Base-by-base conservation (phyloP, 2,888 invertebrate species). In the Cotesia congregata region DNA sequence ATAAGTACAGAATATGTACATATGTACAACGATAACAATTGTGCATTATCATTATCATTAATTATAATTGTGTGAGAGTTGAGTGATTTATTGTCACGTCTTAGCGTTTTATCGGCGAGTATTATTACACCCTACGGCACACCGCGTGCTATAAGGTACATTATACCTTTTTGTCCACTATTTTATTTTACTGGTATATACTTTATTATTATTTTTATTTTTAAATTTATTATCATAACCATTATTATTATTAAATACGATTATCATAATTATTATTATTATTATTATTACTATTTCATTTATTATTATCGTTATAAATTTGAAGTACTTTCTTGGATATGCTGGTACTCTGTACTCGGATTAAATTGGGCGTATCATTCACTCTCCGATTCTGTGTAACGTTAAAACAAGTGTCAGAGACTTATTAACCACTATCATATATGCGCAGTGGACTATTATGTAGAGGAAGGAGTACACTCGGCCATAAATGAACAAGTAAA, bases 1-100 rank as follows among this genome's bases (percentile, higher is more conserved):
- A 88, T 89, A 89, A 88, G 88, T 89, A 89, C 88, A 85, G 86
- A 86, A 86, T 89, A 89, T 89, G 85, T 89, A 89, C 89, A 89
- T 89, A 89, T 89, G 87, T 89, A 89, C 89, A 89, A 85, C 83
- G 86, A 88, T 87, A 86, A 86, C 84, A 84, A 86, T 80, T 82
- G 81, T 82, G 81, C 80, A 83, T 84, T 85, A 83, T 84, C 82
- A 83, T 85, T 82, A 85, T 84, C 83, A 83, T 83, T 83, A 86
- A 83, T 84, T 83, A 82, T 83, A 84, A 83, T 82, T 80, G 82
- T 85, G 83, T 79, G 80, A 83, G 81, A 81, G 78, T 84, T 83
- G 83, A 79, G 80, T 83, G 81, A 81, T 79, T 84, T 83, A 85
- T 83, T 85, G 83, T 85, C 84, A 77, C 80, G 78, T 79, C 77